phyloP scores from a whole-genome alignment of 2,888 invertebrate species.

The Macrostomum cliftonense region DNA sequence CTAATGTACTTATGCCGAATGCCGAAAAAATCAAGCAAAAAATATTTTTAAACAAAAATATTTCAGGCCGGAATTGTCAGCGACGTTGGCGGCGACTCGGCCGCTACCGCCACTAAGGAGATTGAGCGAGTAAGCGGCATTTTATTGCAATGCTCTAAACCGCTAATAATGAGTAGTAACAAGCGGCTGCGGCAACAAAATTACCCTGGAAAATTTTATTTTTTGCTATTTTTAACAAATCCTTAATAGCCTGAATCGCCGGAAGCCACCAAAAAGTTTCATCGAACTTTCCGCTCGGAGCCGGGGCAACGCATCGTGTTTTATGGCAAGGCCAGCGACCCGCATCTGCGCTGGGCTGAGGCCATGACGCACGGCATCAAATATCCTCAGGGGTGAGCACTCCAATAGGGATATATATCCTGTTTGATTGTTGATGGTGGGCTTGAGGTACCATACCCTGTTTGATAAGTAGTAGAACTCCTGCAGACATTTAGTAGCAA shows the following conservation, averaged over 20 bases:
- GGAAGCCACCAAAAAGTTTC: constrained; percentile 25
- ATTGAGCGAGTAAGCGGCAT: neutral
- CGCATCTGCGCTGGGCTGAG: constrained; percentile 27
- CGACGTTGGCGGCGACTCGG: neutral
- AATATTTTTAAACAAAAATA: neutral
- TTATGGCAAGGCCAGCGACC: constrained; percentile 32
- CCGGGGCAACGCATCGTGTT: constrained; percentile 28
- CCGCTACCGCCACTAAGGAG: neutral
- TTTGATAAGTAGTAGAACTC: too few species aligned
- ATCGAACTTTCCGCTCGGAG: constrained; percentile 26
- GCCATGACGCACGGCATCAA: constrained; percentile 30
- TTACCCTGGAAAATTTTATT: too few species aligned
- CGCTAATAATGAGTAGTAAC: neutral
- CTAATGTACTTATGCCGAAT: too few species aligned
- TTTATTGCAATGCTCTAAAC: too few species aligned
- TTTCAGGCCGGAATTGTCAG: neutral
- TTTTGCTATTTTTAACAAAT: too few species aligned
- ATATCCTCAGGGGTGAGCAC: constrained; percentile 15
- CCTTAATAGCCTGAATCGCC: constrained; percentile 25
- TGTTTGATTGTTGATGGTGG: too few species aligned
- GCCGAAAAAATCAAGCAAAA: too few species aligned
- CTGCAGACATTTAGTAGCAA: too few species aligned
- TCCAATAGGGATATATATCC: too few species aligned
- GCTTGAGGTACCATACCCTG: too few species aligned
- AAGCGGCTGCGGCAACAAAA: too few species aligned